phyloP scores from a whole-genome alignment of 2,113 vertebrate genomes.

The Calyptommatus sinebrachiatus region DNA sequence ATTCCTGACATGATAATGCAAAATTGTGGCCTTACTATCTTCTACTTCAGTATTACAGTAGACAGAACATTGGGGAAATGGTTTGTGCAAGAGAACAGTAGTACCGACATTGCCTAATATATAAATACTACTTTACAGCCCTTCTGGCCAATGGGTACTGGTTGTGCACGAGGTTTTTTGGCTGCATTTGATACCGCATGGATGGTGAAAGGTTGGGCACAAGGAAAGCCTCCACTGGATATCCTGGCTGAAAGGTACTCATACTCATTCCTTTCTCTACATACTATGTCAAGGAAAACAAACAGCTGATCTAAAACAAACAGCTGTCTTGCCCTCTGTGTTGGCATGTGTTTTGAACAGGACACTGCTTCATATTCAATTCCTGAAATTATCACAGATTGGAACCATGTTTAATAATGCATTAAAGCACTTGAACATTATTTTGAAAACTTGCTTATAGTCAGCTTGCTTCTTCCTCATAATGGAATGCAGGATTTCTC shows the following conservation, averaged over 20 bases:
- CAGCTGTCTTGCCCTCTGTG: background rate
- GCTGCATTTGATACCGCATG: conserved; percentile 93
- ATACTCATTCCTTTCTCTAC: background rate
- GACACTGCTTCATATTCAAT: background rate
- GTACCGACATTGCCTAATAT: background rate
- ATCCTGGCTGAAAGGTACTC: conserved; percentile 91
- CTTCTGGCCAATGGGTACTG: conserved; percentile 99
- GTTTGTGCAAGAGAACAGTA: background rate
- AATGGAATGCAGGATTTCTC: no score
- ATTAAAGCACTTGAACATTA: background rate
- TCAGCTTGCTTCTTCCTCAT: background rate
- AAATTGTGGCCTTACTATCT: background rate
- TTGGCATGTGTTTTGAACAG: background rate
- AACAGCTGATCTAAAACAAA: background rate
- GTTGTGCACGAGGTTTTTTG: conserved; percentile 93
- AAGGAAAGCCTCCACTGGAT: conserved; percentile 81
- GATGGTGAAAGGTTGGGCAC: conserved; percentile 95
- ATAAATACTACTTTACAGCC: conserved; percentile 74
- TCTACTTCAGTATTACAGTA: background rate
- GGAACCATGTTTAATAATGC: background rate
- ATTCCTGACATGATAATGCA: no score
- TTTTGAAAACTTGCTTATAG: background rate
- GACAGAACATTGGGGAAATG: background rate
- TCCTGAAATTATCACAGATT: background rate
- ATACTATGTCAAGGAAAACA: fast-evolving